Evolutionary conservation across 2,113 vertebrate genomes (phyloP), one percentile per base, ranked within the genome.

Genomic region (Buteo buteo): DNA sequence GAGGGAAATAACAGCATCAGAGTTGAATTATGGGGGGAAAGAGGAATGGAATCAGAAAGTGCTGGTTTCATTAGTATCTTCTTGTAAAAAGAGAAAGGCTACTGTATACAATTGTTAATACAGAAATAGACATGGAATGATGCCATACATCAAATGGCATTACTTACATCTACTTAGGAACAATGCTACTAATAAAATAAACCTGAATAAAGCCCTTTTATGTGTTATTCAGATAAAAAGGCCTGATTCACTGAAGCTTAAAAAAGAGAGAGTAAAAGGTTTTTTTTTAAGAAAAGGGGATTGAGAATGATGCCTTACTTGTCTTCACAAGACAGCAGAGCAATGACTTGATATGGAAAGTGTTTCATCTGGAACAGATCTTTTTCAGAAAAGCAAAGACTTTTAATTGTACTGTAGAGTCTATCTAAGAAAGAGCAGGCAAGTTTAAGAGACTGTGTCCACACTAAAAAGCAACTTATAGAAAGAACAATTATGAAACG

Each of bases 141-240:
- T 89, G 77, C 31, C 87, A 38, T 85, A 62, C 44, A 84, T 85
- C 82, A 83, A 77, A 93, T 29, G 32, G 16, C 72, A 93, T 93
- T 94, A 90, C 61, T 90, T 88, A 59, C 82, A 55, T 54, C 34
- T 84, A 73, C 4, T 40, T 95, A 91, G 29, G 93, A 74, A 93
- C 32, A 97, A 94, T 93, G 42, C 32, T 84, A 58, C 89, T 95
- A 96, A 94, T 93, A 96, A 96, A 91, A 91, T 91, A 93, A 90
- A 90, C 71, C 69, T 64, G 88, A 95, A 92, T 93, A 82, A 96
- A 93, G 58, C 40, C 14, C 5, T 86, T 83, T 94, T 61, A 91
- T 91, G 29, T 25, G 17, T 89, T 94, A 80, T 71, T 88, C 80
- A 71, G 61, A 79, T 57, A 58, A 87, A 97, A 97, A 91, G 5